Base-by-base conservation (phyloP, 1,140 invertebrate genomes). In the Globodera rostochiensis region DNA sequence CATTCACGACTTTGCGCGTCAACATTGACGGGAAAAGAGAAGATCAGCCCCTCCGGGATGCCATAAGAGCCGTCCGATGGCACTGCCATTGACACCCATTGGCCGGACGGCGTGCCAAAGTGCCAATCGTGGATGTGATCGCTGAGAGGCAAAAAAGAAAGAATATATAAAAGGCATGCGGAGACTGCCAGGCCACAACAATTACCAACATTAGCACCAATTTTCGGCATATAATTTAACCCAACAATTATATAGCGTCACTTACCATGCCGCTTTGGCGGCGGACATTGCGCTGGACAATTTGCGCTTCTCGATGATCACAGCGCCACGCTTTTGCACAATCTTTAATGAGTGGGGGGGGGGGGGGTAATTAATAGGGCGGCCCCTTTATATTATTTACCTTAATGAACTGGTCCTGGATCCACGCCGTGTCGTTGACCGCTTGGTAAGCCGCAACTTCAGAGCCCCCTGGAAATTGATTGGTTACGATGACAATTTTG, bases 261-360 rank as follows among this genome's bases (percentile, higher is more conserved):
- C 47, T 74, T 99, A 97, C 87, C 94, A 94, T 73, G 97, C 97
- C 57, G 98, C 98, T 91, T 99, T 99, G 15, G 98, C 97, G 67
- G 93, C 93, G 60, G 96, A 98, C 94, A 99, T 96, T 8, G 98
- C 98, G 19, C 96, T 98, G 4, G 96, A 98, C 93, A 99, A 94
- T 91, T 98, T 98, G 74, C 98, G 93, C 7, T 96, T 96, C 73
- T 94, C 94, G 90, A 99, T 99, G 1, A 99, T 97, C 71, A 96
- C 95, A 77, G 95, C 97, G 69, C 98, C 98, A 86, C 98, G 93
- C 89, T 96, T 97, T 91, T 99, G 97, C 21, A 99, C 95, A 60
- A 93, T 96, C 91, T 95, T 92, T 79, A 36, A 36, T 36, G 88
- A 86, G 47, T n/a, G n/a, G 69, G 0, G 19, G 4, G 50, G 15